These are phyloP conservation scores for Eudyptes chrysolophus DNA, from an alignment of 2,113 vertebrate species.

Conservation along the genomic window DNA sequence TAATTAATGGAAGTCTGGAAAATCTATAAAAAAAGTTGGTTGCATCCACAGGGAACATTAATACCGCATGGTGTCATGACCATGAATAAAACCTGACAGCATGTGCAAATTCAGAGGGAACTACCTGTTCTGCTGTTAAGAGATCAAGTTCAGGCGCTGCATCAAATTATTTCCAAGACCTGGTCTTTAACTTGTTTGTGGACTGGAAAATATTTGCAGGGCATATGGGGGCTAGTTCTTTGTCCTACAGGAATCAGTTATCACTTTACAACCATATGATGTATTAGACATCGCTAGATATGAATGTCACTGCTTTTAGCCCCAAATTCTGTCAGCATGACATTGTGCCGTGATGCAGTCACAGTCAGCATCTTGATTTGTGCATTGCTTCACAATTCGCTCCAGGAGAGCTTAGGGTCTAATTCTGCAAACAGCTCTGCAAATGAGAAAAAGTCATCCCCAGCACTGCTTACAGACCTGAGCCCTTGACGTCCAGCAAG, in stretches of 20 bases:
- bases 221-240: neutral
- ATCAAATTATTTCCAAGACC: neutral
- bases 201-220: conserved; percentile 6
- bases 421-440: neutral
- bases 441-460: neutral
- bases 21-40: conserved; percentile 2
- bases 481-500: neutral
- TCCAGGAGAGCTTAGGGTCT: neutral
- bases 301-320: conserved; percentile 17
- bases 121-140: neutral
- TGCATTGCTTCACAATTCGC: neutral
- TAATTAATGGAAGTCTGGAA: conserved; percentile 24
- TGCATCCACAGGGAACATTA: neutral
- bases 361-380: neutral
- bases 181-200: neutral
- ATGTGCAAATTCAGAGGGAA: neutral
- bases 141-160: neutral
- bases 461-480: neutral
- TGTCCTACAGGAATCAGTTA: neutral
- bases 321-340: neutral
- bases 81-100: conserved; percentile 32
- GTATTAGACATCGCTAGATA: neutral
- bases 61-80: neutral
- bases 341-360: neutral
- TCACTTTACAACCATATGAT: neutral